Base-by-base conservation (phyloP, 1,140 invertebrate species). In the Bombus haemorrhoidalis region DNA sequence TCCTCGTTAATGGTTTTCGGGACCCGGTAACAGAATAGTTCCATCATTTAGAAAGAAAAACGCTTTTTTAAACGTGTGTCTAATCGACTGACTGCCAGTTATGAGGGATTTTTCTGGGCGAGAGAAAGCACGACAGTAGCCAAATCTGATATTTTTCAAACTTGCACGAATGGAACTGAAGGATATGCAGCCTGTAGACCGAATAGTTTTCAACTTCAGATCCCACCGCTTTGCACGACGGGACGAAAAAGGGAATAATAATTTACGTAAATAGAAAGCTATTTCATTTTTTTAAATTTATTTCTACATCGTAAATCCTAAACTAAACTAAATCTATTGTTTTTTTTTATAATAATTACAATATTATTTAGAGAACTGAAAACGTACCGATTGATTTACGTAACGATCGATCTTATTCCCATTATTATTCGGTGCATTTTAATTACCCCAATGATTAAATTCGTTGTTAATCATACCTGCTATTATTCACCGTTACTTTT, bases 1-100 rank as follows among this genome's bases (percentile, higher is more conserved):
- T 72, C 25, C n/a, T n/a, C 53, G 66, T 39, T 80, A 85, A 85
- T 80, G 68, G 53, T 32, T 83, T 41, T 47, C 43, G 18, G 37
- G 62, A n/a, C 15, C 10, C 22, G 74, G 34, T 28, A 22, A 39
- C 22, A 32, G 18, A 53, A n/a, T 37, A 47, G n/a, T 34, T 43
- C 39, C 28, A 62, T 79, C 72, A 79, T 79, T 84, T 84, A 47
- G 9, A 47, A 85, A 39, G 66, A 2, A 41, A 68, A 47, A 72
- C 22, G 75, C 66, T 72, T 79, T 71, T 69, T 22, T 13, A 41
- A 68, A 77, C 43, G 73, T 18, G 25, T 28, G 69, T 43, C 72
- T 76, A 83, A 53, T 83, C 59, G 73, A 77, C 59, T 69, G 73
- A 34, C 28, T 22, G 41, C 18, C 22, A 13, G 47, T 10, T 32